Base-by-base conservation (phyloP, 2,113 vertebrate species). In the Verasper variegatus region DNA sequence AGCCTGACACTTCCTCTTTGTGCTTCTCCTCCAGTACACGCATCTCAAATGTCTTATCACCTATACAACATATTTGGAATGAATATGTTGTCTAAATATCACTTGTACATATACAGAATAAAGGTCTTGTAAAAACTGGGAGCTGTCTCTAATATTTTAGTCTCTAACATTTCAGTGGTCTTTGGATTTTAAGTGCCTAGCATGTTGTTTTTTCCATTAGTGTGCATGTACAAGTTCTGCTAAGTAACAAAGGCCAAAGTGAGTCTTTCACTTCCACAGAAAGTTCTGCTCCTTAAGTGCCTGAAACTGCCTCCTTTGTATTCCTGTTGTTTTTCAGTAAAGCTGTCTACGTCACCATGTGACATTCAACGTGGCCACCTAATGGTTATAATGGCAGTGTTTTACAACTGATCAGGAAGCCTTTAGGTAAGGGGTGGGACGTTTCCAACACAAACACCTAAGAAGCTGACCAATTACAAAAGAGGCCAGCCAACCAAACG, bases 1-100 rank as follows among this genome's bases (percentile, higher is more conserved):
- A 91, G 24, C 85, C 86, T 6, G 45, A 27, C 10, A 97, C 91
- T 89, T 99, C 97, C 78, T 96, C 92, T 75, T 94, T 95, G 91
- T 96, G 95, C 15, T 92, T 91, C 61, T 97, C 95, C 93, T 97
- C 95, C 88, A 95, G 89, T 56, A 95, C 81, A 78, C 88, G 93
- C 85, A 96, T 91, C 90, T 96, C 96, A n/a, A 94, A 94, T 13
- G 88, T 87, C 80, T 94, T 95, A 67, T 96, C 96, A 83, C 89
- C 97, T 98, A 82, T n/a, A 9, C 0, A 8, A 37, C 23, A 76
- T 6, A 27, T 56, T 63, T 7, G 71, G 3, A 71, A 59, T 0
- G 17, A 21, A 78, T 0, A 20, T 11, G 2, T 7, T 10, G 3
- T 62, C 11, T 13, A 42, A 54, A 23, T 0, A 60, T 52, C 51